Conservation (phyloP, 2,888 invertebrate genomes). For the Drosophila gaucha region DNA sequence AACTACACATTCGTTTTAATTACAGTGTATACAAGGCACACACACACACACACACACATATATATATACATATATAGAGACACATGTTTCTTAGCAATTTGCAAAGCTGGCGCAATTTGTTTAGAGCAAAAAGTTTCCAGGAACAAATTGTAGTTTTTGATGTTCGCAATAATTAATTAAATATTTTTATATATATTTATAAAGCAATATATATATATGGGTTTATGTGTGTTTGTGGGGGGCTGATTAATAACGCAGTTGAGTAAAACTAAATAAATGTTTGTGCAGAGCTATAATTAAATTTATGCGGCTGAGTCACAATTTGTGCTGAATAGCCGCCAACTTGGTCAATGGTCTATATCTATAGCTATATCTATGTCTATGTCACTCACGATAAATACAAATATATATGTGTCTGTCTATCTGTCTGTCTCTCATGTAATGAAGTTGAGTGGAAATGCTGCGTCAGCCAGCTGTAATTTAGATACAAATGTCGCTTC, state of each 20-base stretch:
- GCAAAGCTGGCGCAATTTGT: conserved; percentile 48
- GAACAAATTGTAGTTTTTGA: conserved; percentile 53
- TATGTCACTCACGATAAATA: conserved; percentile 56
- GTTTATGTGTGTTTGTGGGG: conserved; percentile 9
- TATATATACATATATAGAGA: not conserved
- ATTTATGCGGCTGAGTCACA: conserved; percentile 72
- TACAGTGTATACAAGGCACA: conserved; percentile 26
- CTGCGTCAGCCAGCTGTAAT: conserved; percentile 65
- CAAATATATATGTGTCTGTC: conserved; percentile 24
- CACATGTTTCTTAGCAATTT: conserved; percentile 27
- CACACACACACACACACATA: conserved; percentile 3
- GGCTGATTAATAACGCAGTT: conserved; percentile 70
- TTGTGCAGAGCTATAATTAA: conserved; percentile 75
- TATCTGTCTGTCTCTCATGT: conserved; percentile 13
- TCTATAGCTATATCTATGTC: conserved; percentile 42
- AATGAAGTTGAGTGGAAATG: conserved; percentile 50
- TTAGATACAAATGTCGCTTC: conserved; percentile 38
- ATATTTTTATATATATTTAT: conserved; percentile 44
- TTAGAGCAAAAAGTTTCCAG: conserved; percentile 47
- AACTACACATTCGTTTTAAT: conserved; percentile 22
- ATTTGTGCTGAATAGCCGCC: conserved; percentile 56
- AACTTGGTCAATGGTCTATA: conserved; percentile 69
- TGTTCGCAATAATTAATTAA: conserved; percentile 71
- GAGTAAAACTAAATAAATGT: conserved; percentile 74
- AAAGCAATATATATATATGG: conserved; percentile 3